Conservation (phyloP, 1,140 invertebrate genomes). For the Vanessa tameamea region DNA sequence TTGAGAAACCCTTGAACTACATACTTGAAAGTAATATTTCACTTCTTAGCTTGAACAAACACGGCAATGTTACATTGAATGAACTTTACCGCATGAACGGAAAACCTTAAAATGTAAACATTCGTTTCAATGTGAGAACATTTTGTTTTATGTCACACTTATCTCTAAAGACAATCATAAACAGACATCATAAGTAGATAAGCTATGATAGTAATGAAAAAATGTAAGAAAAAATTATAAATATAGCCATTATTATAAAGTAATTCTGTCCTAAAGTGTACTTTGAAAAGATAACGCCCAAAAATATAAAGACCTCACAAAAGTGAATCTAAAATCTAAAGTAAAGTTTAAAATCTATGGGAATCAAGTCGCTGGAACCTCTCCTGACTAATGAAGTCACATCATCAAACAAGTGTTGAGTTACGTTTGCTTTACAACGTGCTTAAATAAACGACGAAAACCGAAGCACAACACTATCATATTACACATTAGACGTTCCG, state of each 20-base stretch:
- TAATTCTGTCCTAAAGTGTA: no score
- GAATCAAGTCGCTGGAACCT: no score
- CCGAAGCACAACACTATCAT: slow-evolving; percentile 6
- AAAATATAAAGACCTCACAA: no score
- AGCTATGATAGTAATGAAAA: not conserved
- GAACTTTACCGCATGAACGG: not conserved
- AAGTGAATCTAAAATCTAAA: no score
- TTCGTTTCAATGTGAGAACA: no score
- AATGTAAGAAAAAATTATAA: no score
- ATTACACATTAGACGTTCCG: slow-evolving; percentile 18
- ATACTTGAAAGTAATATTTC: slow-evolving; percentile 6
- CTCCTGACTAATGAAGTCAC: not conserved
- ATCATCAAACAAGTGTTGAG: slow-evolving; percentile 9
- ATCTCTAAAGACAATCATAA: not conserved
- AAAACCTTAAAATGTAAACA: no score
- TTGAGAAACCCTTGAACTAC: slow-evolving; percentile 17
- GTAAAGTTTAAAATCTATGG: no score
- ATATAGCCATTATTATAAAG: no score
- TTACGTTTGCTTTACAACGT: slow-evolving; percentile 13
- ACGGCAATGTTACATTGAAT: not conserved
- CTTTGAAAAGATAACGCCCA: no score
- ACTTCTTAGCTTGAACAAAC: not conserved
- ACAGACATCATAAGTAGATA: not conserved
- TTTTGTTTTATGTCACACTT: not conserved
- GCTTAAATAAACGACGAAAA: slow-evolving; percentile 21